Evolutionary conservation across 2,113 vertebrate species (phyloP).

Genomic region (Eonycteris spelaea): DNA sequence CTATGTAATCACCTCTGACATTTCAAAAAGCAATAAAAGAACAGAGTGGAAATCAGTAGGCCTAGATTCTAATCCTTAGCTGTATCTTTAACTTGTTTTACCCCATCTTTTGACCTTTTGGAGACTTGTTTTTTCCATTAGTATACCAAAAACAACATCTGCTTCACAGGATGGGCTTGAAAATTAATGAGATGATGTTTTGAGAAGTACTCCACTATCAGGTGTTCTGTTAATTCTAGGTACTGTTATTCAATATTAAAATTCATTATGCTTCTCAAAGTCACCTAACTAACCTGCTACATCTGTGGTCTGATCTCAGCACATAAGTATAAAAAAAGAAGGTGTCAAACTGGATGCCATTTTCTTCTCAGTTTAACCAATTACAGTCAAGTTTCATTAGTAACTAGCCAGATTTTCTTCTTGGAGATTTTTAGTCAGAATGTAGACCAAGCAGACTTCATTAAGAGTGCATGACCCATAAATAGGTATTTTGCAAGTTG

Average conservation of each 20-base stretch:
- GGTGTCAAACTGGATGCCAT: constrained; percentile 25
- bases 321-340: constrained; percentile 62
- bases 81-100: constrained; percentile 67
- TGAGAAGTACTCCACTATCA: constrained; percentile 72
- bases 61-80: constrained; percentile 65
- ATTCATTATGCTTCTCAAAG: constrained; percentile 64
- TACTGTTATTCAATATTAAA: constrained; percentile 67
- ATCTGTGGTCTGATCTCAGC: constrained; percentile 54
- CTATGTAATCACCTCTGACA: constrained; percentile 59
- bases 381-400: constrained; percentile 16
- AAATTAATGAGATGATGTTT: constrained; percentile 76
- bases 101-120: constrained; percentile 72
- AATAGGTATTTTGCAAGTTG: not conserved
- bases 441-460: not conserved
- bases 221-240: constrained; percentile 73
- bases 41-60: constrained; percentile 31
- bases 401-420: constrained; percentile 19
- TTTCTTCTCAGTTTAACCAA: constrained; percentile 44
- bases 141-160: constrained; percentile 76
- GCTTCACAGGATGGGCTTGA: constrained; percentile 69
- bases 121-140: constrained; percentile 67
- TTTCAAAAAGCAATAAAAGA: constrained; percentile 63
- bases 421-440: not conserved
- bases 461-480: not conserved
- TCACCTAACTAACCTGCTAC: constrained; percentile 39